Evolutionary conservation across 2,888 invertebrate genomes (phyloP), one percentile per base, ranked within the genome.

Genomic region (Drosophila sordidapex): DNA sequence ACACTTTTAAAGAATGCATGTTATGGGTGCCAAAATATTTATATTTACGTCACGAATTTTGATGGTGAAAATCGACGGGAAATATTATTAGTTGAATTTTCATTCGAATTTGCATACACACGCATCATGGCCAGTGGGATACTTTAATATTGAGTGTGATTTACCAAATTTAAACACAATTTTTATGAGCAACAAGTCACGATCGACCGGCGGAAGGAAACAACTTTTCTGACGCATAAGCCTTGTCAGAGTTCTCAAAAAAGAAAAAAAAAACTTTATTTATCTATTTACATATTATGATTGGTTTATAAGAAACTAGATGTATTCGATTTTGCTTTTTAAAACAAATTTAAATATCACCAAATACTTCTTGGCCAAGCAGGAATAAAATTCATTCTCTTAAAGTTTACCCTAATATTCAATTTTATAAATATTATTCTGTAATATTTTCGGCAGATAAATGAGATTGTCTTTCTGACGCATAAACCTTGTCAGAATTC

Each of bases 41-140:
- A 61, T 49, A 57, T 43, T 65, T 65, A 70, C 77, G 77, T 79
- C 77, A 77, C 63, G 53, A 57, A n/a, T 56, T 10, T 15, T 52
- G 46, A 57, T 40, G n/a, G 38, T 31, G 49, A 25, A 56, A 21
- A 49, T 54, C 33, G 46, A 38, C 27, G n/a, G 27, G 29, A 35
- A 35, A 27, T 29, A 25, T 21, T 2, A 31, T 57, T 57, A 54
- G 52, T 70, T 57, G 21, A 46, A 64, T 49, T 79, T 70, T 70
- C 31, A 66, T 62, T 61, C 8, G 43, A 49, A 29, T 68, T 49
- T 11, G 7, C 59, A 68, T 58, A 36, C 11, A 40, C 52, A 60
- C 21, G 29, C 18, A 62, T 35, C n/a, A 62, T 4, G 25, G 46
- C 43, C 53, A 27, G 60, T 10, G 35, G 35, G 53, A 53, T 43